Base-by-base conservation (phyloP, 2,888 invertebrate genomes). In the Abrostola tripartita region DNA sequence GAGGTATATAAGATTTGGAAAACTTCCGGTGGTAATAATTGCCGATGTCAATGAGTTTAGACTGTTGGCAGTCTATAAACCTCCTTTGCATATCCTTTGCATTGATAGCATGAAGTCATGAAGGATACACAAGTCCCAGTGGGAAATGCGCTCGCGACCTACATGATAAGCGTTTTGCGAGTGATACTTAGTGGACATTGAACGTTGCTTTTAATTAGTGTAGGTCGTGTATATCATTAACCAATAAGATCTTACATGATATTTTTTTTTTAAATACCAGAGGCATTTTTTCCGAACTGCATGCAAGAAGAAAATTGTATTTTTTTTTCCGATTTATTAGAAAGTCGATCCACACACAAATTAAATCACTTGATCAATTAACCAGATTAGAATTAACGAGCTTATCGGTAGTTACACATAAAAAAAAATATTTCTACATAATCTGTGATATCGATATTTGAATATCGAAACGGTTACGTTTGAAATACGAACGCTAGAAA, bases 391-490 rank as follows among this genome's bases (percentile, higher is more conserved):
- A 44, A 67, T 37, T n/a, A 49, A 52, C 0, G 14, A 6, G 10
- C 14, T 24, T 41, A 14, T 0, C 24, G 47, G 53, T 49, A 38
- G 36, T 41, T 24, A 38, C 24, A 1, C 24, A 24, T 24, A 2
- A 24, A 24, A 24, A 24, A 24, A 24, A 2, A 24, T n/a, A 24
- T 24, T 4, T 24, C 24, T 24, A 24, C 24, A 24, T 24, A 24
- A 24, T 24, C 24, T 24, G 24, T 24, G 24, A 24, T n/a, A n/a
- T 24, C 24, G 24, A 2, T 24, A 51, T n/a, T 37, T 35, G 37
- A 36, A 64, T 44, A 24, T 24, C 24, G 5, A 54, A 51, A 41
- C 62, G 24, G 61, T 61, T 67, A 64, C 56, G 11, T 79, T 78
- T 57, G 37, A 70, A 70, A 58, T 60, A 38, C 36, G 37, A 69